Conservation (phyloP, 2,888 invertebrate genomes). For the Nesidiocoris tenuis region DNA sequence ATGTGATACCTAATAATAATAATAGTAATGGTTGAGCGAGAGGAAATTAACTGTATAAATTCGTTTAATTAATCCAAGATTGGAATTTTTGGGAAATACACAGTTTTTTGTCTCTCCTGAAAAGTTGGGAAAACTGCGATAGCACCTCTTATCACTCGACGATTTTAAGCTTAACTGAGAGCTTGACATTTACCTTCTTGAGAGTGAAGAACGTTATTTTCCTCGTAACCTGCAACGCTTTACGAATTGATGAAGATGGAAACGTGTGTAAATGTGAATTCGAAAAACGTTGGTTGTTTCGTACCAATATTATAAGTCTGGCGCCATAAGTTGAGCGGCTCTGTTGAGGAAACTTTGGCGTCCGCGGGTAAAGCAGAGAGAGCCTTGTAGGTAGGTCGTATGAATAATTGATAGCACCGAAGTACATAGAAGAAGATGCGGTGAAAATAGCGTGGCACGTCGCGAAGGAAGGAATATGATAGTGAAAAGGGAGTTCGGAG, state of each 20-base stretch:
- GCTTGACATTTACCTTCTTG: no score
- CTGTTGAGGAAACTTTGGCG: neutral
- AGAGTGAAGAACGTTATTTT: no score
- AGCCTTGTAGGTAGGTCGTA: conserved; percentile 17
- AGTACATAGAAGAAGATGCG: conserved; percentile 2
- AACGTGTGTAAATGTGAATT: neutral
- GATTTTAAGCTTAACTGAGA: no score
- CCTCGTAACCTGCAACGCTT: no score
- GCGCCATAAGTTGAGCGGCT: neutral
- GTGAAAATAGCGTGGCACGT: neutral
- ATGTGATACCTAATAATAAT: no score
- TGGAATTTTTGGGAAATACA: no score
- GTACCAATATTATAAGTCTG: neutral
- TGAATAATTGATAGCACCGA: conserved; percentile 32
- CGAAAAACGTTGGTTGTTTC: neutral
- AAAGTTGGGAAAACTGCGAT: no score
- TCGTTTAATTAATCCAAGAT: no score
- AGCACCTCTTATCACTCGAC: no score
- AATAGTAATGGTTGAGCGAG: no score
- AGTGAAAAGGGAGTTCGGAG: conserved; percentile 4
- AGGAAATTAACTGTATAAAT: no score
- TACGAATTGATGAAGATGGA: neutral
- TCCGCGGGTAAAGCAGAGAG: conserved; percentile 16
- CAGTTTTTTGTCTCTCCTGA: no score
- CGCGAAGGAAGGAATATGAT: conserved; percentile 14